Evolutionary conservation across 1,140 invertebrate genomes (phyloP).

Genomic region (Trachymyrmex cornetzi): DNA sequence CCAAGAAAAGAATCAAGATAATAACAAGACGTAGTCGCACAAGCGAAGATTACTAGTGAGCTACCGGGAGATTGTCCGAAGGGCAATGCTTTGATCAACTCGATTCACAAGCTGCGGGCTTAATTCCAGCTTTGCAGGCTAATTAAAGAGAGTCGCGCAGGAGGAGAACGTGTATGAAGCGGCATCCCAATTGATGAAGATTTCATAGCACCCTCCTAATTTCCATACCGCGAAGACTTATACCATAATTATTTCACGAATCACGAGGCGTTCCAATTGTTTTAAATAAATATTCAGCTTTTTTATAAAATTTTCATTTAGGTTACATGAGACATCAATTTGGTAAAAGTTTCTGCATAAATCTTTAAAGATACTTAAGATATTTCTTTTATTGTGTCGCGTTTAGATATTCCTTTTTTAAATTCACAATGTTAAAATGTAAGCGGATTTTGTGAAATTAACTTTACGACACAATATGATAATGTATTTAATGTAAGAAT

Average conservation of each 20-base stretch:
- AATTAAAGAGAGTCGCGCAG: slow-evolving; percentile 49
- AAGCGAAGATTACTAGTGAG: slow-evolving; percentile 54
- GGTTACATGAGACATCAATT: neutral
- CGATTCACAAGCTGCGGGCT: slow-evolving; percentile 38
- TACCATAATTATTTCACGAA: neutral
- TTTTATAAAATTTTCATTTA: neutral
- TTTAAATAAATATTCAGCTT: slow-evolving; percentile 22
- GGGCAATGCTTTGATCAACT: slow-evolving; percentile 43
- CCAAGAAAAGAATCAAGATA: slow-evolving; percentile 6
- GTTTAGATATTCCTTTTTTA: neutral
- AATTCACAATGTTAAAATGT: neutral
- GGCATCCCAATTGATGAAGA: neutral
- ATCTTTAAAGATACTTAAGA: neutral
- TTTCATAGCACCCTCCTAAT: slow-evolving; percentile 16
- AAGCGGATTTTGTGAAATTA: neutral
- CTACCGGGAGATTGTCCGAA: slow-evolving; percentile 23
- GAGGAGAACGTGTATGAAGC: neutral
- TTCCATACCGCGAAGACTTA: slow-evolving; percentile 5
- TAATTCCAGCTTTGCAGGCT: slow-evolving; percentile 53
- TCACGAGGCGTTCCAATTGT: neutral
- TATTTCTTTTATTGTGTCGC: neutral
- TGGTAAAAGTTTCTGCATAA: neutral
- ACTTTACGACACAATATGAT: neutral
- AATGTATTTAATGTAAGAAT: neutral
- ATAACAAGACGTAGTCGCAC: slow-evolving; percentile 43